Evolutionary conservation across 2,888 invertebrate species (phyloP).

Genomic region (Stenoptilia bipunctidactyla): DNA sequence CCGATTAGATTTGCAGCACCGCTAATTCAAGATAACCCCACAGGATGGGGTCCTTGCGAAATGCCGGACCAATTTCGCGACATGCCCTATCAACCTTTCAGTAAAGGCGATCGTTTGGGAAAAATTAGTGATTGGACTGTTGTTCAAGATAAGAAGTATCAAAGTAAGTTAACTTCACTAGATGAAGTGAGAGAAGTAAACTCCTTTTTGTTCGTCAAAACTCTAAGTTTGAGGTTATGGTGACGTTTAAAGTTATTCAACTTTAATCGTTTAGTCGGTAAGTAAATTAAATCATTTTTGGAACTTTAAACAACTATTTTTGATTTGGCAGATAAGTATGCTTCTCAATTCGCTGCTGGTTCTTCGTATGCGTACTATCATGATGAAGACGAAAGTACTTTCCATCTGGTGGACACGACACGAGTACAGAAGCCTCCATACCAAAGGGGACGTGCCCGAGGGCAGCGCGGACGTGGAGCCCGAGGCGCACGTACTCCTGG

Average conservation of each 20-base stretch:
- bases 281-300: background rate
- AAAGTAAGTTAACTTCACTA: conserved; percentile 73
- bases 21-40: conserved; percentile 84
- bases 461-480: conserved; percentile 80
- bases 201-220: background rate
- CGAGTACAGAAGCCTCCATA: conserved; percentile 91
- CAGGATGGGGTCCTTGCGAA: conserved; percentile 98
- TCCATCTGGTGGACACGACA: conserved; percentile 97
- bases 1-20: conserved; percentile 79
- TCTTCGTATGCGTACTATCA: conserved; percentile 99
- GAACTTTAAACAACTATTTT: background rate
- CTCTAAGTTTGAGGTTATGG: conserved; percentile 27
- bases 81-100: conserved; percentile 99
- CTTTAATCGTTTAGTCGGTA: background rate
- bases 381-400: conserved; percentile 98
- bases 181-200: background rate
- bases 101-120: conserved; percentile 97
- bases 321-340: conserved; percentile 80
- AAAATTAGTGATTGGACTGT: conserved; percentile 99
- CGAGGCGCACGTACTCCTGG: conserved; percentile 77
- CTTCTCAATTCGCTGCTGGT: conserved; percentile 93
- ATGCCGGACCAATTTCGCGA: conserved; percentile 94
- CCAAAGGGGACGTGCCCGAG: conserved; percentile 91
- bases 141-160: conserved; percentile 93
- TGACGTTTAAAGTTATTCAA: conserved; percentile 21